A percentile compares a stretch with the other conserved stretches of the same genome.
phyloP scores from a whole-genome alignment of 2,888 invertebrate genomes.

The Ceramica pisi region DNA sequence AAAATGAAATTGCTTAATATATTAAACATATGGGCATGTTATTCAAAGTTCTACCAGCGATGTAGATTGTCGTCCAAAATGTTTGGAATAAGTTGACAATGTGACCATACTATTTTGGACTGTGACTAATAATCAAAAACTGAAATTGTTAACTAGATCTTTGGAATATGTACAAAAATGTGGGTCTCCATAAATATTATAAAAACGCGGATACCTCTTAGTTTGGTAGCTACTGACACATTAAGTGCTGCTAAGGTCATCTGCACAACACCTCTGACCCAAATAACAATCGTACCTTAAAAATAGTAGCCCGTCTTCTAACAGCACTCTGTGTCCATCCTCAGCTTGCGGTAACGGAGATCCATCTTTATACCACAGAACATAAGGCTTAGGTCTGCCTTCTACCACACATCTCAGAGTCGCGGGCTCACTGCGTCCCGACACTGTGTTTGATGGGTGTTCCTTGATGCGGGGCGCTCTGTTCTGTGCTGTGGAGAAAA shows the following conservation, averaged over 20 bases:
- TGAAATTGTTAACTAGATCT: no score
- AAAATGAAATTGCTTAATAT: conserved; percentile 21
- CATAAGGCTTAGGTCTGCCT: conserved; percentile 97
- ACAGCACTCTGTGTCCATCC: conserved; percentile 96
- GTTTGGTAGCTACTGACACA: no score
- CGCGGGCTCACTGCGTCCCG: conserved; percentile 98
- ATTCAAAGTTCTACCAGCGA: not conserved
- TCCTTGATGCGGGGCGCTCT: conserved; percentile 98
- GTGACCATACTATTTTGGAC: no score
- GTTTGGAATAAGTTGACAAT: no score
- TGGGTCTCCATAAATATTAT: no score
- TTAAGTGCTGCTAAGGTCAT: no score
- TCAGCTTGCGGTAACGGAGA: conserved; percentile 95
- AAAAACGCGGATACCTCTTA: no score
- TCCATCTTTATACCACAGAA: conserved; percentile 98
- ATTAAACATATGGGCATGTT: conserved; percentile 2
- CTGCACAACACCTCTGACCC: no score
- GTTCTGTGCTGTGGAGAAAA: conserved; percentile 93
- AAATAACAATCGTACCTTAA: conserved; percentile 88
- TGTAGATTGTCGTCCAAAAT: no score
- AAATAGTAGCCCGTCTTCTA: conserved; percentile 98
- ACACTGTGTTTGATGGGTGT: conserved; percentile 98
- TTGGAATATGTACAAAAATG: no score
- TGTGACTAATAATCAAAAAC: no score
- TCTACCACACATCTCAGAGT: conserved; percentile 99